Evolutionary conservation across 2,113 vertebrate species (phyloP), one percentile per base, ranked within the genome.

Genomic region (Paraplagusia blochii): DNA sequence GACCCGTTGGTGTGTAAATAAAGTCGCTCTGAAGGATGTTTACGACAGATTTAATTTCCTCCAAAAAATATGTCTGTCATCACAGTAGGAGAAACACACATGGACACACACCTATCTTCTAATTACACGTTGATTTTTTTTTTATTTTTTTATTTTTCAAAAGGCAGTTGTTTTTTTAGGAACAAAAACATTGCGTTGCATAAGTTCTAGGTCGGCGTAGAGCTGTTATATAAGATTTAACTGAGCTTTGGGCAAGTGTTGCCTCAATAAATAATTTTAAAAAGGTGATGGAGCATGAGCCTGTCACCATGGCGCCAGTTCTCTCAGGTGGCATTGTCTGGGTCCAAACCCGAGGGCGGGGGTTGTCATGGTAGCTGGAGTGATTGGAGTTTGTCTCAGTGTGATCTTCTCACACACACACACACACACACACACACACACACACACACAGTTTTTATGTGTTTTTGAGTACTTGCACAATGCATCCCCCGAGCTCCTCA

Each of bases 291-390:
- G 46, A 11, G n/a, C 54, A 73, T 49, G 62, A 82, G 68, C 43
- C 56, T 62, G 74, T 78, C 73, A 14, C 73, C 67, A 76, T 85
- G 81, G 76, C 54, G 44, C 79, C 69, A 62, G 45, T 65, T 72
- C 73, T 81, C 86, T 87, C 83, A 77, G 79, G 83, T 86, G 80
- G 77, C 66, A 50, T 74, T 81, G 72, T 81, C 79, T 82, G 79
- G 57, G 68, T 76, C 80, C 69, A 64, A 56, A 83, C 76, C 78
- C 3, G 60, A 82, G 71, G 84, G 70, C n/a, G 62, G 48, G 67
- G 61, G 82, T 87, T 86, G 85, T 81, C 81, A 86, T 82, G 76
- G 85, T 63, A 87, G 84, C 85, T 65, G 53, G 40, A 64, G 64
- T 29, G 17, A 69, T 68, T 70, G 51, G 61, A 61, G 60, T 82